Percentiles rank a stretch among this genome's conserved stretches.
Conservation (phyloP, 1,140 invertebrate species). For the Coelopa frigida region DNA sequence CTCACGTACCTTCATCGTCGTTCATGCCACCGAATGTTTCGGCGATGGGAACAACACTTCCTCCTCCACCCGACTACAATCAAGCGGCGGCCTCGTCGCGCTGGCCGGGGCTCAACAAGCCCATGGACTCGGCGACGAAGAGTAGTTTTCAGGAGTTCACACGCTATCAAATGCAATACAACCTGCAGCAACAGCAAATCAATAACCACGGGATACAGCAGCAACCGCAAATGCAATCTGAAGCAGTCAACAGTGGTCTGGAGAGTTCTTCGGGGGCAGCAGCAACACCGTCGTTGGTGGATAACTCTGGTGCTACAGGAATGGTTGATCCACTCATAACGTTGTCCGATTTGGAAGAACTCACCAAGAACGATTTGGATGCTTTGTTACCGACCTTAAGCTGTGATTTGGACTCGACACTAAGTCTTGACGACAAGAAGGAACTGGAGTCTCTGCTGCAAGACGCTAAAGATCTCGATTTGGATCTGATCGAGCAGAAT, state of each 20-base stretch:
- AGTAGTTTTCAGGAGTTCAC: slow-evolving; percentile 55
- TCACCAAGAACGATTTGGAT: slow-evolving; percentile 53
- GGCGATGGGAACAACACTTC: slow-evolving; percentile 26
- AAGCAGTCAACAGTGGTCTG: no score
- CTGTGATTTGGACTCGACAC: slow-evolving; percentile 48
- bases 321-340: slow-evolving; percentile 28
- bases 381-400: slow-evolving; percentile 54
- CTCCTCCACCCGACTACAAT: slow-evolving; percentile 46
- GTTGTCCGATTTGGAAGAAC: slow-evolving; percentile 45
- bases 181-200: slow-evolving; percentile 47
- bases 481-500: slow-evolving; percentile 41
- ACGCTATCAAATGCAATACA: slow-evolving; percentile 55
- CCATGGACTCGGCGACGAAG: slow-evolving; percentile 54
- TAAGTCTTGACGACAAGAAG: slow-evolving; percentile 49
- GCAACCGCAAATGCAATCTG: slow-evolving; percentile 18
- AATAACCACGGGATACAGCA: slow-evolving; percentile 18
- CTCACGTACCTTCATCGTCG: no score
- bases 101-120: slow-evolving; percentile 47
- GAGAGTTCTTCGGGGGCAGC: slow-evolving; percentile 9
- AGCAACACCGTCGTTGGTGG: slow-evolving; percentile 9
- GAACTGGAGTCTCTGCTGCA: slow-evolving; percentile 42
- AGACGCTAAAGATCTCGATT: slow-evolving; percentile 42
- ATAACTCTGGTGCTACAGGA: neutral
- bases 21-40: no score
- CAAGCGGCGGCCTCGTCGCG: slow-evolving; percentile 41